Evolutionary conservation across 2,888 invertebrate species (phyloP).

Genomic region (Tipula lateralis): DNA sequence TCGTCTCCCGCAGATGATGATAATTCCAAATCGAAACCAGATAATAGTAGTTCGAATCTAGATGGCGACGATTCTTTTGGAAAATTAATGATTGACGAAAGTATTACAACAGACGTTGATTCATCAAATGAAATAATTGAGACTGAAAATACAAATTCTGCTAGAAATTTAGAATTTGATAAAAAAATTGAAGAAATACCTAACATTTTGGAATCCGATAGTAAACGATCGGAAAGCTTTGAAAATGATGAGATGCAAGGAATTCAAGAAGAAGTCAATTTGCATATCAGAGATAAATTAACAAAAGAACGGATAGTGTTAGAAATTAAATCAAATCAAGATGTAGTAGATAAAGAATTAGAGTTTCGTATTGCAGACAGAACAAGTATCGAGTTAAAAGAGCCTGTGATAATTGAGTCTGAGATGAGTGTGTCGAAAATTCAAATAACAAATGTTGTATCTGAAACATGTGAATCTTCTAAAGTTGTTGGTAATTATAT

Average conservation of each 20-base stretch:
- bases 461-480: background rate
- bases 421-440: background rate
- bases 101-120: background rate
- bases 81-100: background rate
- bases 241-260: conserved; percentile 28
- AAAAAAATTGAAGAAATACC: background rate
- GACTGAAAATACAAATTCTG: background rate
- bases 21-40: background rate
- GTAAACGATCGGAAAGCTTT: background rate
- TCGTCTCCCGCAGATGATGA: background rate
- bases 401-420: conserved; percentile 32
- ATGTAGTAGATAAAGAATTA: conserved; percentile 20
- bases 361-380: background rate
- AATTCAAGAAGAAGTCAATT: background rate
- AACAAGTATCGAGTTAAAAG: conserved; percentile 29
- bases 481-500: background rate
- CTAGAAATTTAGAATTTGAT: background rate
- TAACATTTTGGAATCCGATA: background rate
- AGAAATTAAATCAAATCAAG: conserved; percentile 26
- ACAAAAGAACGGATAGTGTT: background rate
- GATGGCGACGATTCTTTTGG: background rate
- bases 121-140: background rate
- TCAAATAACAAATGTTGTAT: background rate
- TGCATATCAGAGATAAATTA: background rate
- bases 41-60: background rate